phyloP scores from a whole-genome alignment of 1,140 invertebrate genomes.

The Procambarus virginalis region DNA sequence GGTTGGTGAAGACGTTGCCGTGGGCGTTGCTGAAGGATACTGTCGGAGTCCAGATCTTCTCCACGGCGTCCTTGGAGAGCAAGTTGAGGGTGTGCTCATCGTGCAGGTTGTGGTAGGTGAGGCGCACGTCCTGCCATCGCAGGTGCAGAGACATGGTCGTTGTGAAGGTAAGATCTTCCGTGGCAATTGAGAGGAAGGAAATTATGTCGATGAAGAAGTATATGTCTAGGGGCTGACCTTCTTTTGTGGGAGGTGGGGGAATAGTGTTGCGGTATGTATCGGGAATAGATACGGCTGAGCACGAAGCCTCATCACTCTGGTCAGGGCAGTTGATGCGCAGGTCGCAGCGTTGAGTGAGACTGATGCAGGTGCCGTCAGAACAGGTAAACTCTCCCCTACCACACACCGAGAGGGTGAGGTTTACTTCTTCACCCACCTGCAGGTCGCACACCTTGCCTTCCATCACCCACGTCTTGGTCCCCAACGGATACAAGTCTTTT shows the following conservation, averaged over 20 bases:
- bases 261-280: slow-evolving; percentile 58
- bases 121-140: slow-evolving; percentile 57
- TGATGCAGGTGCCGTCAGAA: slow-evolving; percentile 92
- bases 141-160: slow-evolving; percentile 50
- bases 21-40: slow-evolving; percentile 68
- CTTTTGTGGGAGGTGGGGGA: slow-evolving; percentile 33
- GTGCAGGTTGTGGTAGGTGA: slow-evolving; percentile 64
- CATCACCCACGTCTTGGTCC: slow-evolving; percentile 40
- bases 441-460: slow-evolving; percentile 15
- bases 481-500: slow-evolving; percentile 34
- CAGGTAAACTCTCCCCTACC: slow-evolving; percentile 89
- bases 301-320: slow-evolving; percentile 90
- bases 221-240: slow-evolving; percentile 29
- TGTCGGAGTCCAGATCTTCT: slow-evolving; percentile 56
- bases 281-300: slow-evolving; percentile 75
- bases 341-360: slow-evolving; percentile 86
- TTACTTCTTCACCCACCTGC: slow-evolving; percentile 1
- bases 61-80: slow-evolving; percentile 33
- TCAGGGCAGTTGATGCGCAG: slow-evolving; percentile 87
- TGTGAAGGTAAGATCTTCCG: slow-evolving; percentile 61
- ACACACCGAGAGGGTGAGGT: slow-evolving; percentile 77
- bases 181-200: slow-evolving; percentile 62
- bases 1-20: slow-evolving; percentile 66
- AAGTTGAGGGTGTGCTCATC: slow-evolving; percentile 62
- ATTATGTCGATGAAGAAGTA: slow-evolving; percentile 52